phyloP scores from a whole-genome alignment of 2,797 vertebrate genomes.

The Pipistrellus nathusii region DNA sequence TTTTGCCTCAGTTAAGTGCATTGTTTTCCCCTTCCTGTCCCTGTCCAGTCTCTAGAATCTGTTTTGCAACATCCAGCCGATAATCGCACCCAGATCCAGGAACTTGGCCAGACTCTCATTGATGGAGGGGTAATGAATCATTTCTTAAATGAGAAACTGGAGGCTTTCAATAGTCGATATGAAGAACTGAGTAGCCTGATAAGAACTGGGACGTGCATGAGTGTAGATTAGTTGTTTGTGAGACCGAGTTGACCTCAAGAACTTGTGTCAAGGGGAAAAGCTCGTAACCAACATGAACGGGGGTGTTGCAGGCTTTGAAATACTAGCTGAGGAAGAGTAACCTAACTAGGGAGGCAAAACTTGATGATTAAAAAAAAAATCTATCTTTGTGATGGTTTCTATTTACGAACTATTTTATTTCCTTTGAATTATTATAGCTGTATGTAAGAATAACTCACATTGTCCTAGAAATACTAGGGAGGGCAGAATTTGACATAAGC shows the following conservation, averaged over 20 bases:
- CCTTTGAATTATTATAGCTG: background rate
- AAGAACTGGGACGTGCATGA: constrained; percentile 68
- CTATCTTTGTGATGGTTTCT: background rate
- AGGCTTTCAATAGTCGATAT: constrained; percentile 94
- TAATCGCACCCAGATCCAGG: constrained; percentile 98
- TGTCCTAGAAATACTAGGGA: background rate
- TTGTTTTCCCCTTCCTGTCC: background rate
- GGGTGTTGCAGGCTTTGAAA: background rate
- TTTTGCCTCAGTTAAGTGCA: constrained; percentile 23
- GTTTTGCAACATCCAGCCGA: constrained; percentile 96
- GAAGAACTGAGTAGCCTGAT: constrained; percentile 96
- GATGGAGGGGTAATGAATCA: constrained; percentile 98
- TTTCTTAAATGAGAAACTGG: constrained; percentile 97
- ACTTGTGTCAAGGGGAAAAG: background rate
- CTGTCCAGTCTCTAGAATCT: constrained; percentile 91
- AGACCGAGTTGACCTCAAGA: background rate
- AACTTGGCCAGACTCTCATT: constrained; percentile 97
- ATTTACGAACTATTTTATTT: constrained; percentile 10
- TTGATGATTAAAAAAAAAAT: background rate
- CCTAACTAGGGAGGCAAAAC: background rate
- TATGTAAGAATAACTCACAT: background rate
- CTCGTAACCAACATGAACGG: background rate
- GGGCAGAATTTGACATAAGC: too few species aligned
- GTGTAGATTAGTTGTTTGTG: background rate
- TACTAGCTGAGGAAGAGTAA: background rate